A percentile compares a stretch with the other conserved stretches of the same genome.
These are phyloP conservation scores for Willowsia nigromaculata DNA, from an alignment of 2,888 invertebrate genomes.

Conservation along the genomic window DNA sequence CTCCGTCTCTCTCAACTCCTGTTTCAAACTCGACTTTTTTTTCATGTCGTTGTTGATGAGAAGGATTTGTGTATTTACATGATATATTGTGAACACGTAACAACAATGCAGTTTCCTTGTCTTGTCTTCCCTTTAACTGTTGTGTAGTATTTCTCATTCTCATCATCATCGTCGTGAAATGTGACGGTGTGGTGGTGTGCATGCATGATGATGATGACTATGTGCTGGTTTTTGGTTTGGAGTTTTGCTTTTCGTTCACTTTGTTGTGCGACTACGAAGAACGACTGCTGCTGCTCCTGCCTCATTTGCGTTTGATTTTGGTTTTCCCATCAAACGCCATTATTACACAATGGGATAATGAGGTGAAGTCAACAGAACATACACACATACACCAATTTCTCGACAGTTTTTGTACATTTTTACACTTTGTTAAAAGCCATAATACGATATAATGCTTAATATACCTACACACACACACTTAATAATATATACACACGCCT, in stretches of 20 bases:
- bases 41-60: background rate
- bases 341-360: slow-evolving; percentile 68
- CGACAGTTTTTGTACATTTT: slow-evolving; percentile 48
- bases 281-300: background rate
- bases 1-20: slow-evolving; percentile 31
- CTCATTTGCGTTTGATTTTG: slow-evolving; percentile 64
- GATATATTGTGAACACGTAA: background rate
- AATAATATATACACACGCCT: background rate
- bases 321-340: slow-evolving; percentile 67
- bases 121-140: background rate
- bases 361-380: slow-evolving; percentile 68
- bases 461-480: background rate
- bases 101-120: slow-evolving; percentile 20
- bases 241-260: background rate
- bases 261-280: background rate
- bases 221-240: background rate
- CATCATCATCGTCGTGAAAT: background rate
- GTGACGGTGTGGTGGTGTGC: background rate
- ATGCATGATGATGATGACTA: background rate
- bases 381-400: slow-evolving; percentile 58
- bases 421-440: background rate
- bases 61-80: background rate
- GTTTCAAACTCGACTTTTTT: slow-evolving; percentile 28
- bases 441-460: background rate
- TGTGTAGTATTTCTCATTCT: background rate